Evolutionary conservation across 53 echinoderm and acorn worm species (phyloP).

Genomic region (Luidia sarsii): DNA sequence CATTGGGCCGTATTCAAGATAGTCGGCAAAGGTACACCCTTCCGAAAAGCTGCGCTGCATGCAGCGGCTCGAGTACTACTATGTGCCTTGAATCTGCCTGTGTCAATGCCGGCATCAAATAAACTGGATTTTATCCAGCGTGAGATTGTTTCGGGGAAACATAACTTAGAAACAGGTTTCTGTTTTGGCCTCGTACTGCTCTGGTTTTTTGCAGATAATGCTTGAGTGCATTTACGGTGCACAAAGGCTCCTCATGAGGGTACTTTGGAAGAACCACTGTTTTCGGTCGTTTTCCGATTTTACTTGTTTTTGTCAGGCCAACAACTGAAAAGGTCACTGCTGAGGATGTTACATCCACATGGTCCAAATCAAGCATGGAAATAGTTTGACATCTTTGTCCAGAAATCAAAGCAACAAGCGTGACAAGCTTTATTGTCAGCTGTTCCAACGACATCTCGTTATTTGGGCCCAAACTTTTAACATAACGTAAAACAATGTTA

Average conservation of each 20-base stretch:
- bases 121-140: conserved; percentile 34
- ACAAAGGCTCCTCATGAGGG: conserved; percentile 8
- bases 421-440: neutral
- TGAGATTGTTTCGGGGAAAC: conserved; percentile 45
- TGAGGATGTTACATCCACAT: neutral
- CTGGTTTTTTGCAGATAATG: conserved; percentile 1
- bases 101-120: conserved; percentile 22
- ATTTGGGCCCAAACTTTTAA: neutral
- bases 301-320: neutral
- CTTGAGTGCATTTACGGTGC: neutral
- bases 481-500: conserved; percentile 6
- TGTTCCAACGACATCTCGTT: neutral
- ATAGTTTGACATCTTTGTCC: conserved; percentile 29
- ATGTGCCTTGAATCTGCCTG: conserved; percentile 1
- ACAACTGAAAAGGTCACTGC: conserved; percentile 1
- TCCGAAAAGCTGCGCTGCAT: no score
- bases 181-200: neutral
- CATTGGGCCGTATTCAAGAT: no score
- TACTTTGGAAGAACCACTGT: neutral
- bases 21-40: no score
- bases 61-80: no score
- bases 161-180: conserved; percentile 30
- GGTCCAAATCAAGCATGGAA: neutral
- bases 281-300: conserved; percentile 1
- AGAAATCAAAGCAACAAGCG: conserved; percentile 19